A percentile compares a stretch with the other conserved stretches of the same genome.
These are phyloP conservation scores for Lasius fuliginosus DNA, from an alignment of 2,888 invertebrate species.

Conservation along the genomic window DNA sequence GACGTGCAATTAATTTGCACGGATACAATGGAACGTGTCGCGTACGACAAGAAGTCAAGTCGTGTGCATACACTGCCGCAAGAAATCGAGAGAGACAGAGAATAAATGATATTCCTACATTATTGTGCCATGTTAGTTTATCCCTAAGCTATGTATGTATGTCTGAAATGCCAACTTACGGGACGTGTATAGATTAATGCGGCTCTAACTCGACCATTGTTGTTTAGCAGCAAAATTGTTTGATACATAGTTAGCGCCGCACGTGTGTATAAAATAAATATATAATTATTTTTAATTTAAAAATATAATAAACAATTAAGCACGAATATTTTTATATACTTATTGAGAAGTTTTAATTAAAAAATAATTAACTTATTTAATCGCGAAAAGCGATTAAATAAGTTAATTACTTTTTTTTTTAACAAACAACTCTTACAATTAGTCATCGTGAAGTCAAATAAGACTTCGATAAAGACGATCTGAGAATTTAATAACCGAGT, in stretches of 20 bases:
- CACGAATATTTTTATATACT: background rate
- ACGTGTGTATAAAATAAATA: background rate
- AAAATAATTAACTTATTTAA: background rate
- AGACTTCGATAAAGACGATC: background rate
- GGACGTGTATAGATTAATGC: background rate
- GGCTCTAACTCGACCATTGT: background rate
- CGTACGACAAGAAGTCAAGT: background rate
- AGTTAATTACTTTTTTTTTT: too few species aligned
- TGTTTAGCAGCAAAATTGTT: background rate
- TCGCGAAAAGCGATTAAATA: background rate
- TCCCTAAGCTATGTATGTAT: background rate
- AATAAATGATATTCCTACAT: constrained; percentile 24
- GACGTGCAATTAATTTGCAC: constrained; percentile 23
- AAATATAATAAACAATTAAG: background rate
- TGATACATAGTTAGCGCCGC: background rate
- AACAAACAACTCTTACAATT: background rate
- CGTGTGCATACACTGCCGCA: background rate
- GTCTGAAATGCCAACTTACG: background rate
- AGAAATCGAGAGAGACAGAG: constrained; percentile 30
- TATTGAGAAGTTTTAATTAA: background rate
- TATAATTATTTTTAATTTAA: background rate
- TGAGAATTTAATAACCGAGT: constrained; percentile 10
- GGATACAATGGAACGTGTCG: background rate
- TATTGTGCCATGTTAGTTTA: background rate
- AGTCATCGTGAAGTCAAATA: constrained; percentile 1